A percentile compares a stretch with the other conserved stretches of the same genome.
These are phyloP conservation scores for Callosobruchus maculatus DNA, from an alignment of 2,888 invertebrate genomes.

Conservation along the genomic window DNA sequence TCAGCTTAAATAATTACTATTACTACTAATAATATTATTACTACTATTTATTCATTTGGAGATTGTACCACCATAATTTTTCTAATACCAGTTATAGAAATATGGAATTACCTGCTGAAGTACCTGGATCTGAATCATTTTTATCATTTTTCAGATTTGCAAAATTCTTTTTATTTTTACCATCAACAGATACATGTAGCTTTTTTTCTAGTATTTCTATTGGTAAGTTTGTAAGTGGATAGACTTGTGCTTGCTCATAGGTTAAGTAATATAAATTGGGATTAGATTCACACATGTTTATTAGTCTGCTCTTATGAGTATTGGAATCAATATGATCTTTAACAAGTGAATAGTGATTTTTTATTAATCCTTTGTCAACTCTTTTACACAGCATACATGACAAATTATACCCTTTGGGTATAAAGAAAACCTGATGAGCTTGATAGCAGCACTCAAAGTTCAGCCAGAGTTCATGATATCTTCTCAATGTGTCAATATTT, in stretches of 20 bases:
- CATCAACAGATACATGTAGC: background rate
- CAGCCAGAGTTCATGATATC: slow-evolving; percentile 35
- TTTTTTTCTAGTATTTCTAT: slow-evolving; percentile 5
- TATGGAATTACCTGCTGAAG: slow-evolving; percentile 14
- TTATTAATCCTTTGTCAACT: slow-evolving; percentile 2
- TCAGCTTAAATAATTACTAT: too few relatives aligned
- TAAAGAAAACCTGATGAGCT: slow-evolving; percentile 37
- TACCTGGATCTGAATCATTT: slow-evolving; percentile 5
- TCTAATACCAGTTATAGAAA: background rate
- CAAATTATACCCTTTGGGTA: slow-evolving; percentile 16
- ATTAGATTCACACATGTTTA: slow-evolving; percentile 22
- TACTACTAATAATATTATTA: too few relatives aligned
- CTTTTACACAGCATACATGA: slow-evolving; percentile 28
- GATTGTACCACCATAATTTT: too few relatives aligned
- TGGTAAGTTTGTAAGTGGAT: slow-evolving; percentile 23
- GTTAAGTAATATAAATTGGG: slow-evolving; percentile 18
- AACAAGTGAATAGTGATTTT: slow-evolving; percentile 8
- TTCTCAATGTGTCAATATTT: slow-evolving; percentile 17
- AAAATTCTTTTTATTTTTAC: slow-evolving; percentile 8
- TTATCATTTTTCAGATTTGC: slow-evolving; percentile 1
- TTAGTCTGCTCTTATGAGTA: slow-evolving; percentile 25
- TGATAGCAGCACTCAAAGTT: slow-evolving; percentile 31
- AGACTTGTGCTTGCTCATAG: slow-evolving; percentile 26
- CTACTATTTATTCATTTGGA: too few relatives aligned
- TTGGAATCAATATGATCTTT: slow-evolving; percentile 24